Evolutionary conservation across 2,797 vertebrate species (phyloP), one percentile per base, ranked within the genome.

Genomic region (Enteromius mattozi): DNA sequence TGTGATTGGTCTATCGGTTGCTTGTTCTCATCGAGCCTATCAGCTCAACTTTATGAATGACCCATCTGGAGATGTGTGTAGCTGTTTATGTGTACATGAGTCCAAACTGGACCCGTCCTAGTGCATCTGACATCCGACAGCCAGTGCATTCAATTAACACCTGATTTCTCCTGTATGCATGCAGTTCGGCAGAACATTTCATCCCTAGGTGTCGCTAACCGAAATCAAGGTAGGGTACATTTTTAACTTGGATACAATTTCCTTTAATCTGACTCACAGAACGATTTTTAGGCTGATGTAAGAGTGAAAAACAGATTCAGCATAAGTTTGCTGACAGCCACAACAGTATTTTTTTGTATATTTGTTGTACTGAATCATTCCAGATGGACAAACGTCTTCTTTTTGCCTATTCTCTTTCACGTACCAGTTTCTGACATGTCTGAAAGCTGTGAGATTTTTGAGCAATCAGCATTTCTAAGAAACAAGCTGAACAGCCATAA

Each of bases 191-290:
- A 96, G 96, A 99, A 98, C 96, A 97, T 97, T 93, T 98, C 98
- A 93, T 99, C 97, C 92, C 97, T 99, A 98, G 98, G 98, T 96
- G 97, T 97, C 96, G 97, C 98, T 98, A 99, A 98, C 94, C 96
- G 96, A 97, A 99, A 98, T 94, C 96, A 99, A 99, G 97, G 98
- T 99, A 99, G 97, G 98, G 97, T 92, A 88, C 90, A 86, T 89
- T 90, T 94, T 91, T 83, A 93, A 92, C 88, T 88, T 88, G 93
- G 93, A 94, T 92, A 90, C 91, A 94, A 93, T 88, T 95, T 95
- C 93, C 92, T 91, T 91, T 89, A 88, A 89, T 90, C 87, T 85
- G 87, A 80, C 78, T 87, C 68, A 47, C 40, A 85, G 63, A 92
- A 71, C 74, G 86, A 84, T 88, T 45, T 85, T 54, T 82, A 86